Conservation (phyloP, 2,797 vertebrate species). For the Bucorvus abyssinicus region DNA sequence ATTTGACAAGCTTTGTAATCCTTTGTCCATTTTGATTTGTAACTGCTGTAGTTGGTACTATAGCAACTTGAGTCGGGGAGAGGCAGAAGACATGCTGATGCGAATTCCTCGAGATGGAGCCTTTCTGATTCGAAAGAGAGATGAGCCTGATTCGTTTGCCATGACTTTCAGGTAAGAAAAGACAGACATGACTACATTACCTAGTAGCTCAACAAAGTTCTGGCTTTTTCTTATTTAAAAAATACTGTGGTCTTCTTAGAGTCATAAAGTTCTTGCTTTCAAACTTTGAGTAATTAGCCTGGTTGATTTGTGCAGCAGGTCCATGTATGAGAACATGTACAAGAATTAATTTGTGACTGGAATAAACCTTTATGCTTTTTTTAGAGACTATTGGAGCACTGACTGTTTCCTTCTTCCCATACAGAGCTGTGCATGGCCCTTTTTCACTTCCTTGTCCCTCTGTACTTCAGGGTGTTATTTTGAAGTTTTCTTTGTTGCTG, state of each 20-base stretch:
- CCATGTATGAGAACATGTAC: not conserved
- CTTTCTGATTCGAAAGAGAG: slow-evolving; percentile 92
- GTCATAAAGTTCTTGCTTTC: not conserved
- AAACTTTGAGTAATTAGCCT: not conserved
- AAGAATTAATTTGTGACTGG: not conserved
- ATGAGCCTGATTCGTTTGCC: slow-evolving; percentile 87
- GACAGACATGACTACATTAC: not conserved
- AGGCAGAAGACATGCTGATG: slow-evolving; percentile 94
- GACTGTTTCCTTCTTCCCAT: not conserved
- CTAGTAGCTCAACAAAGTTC: not conserved
- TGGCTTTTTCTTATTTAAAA: not conserved
- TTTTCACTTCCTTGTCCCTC: not conserved
- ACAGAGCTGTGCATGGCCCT: not conserved
- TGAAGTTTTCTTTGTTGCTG: not conserved
- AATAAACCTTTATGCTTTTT: not conserved
- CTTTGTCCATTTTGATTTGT: not conserved
- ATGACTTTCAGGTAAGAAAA: slow-evolving; percentile 92
- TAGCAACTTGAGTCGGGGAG: slow-evolving; percentile 89
- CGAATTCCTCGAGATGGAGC: slow-evolving; percentile 94
- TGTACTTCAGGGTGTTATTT: not conserved
- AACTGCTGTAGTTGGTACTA: slow-evolving; percentile 91
- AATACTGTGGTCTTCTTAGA: not conserved
- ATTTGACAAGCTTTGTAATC: not conserved
- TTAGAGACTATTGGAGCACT: not conserved
- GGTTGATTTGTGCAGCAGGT: not conserved